Conservation (phyloP, 2,797 vertebrate species). For the Cryptoprocta ferox region DNA sequence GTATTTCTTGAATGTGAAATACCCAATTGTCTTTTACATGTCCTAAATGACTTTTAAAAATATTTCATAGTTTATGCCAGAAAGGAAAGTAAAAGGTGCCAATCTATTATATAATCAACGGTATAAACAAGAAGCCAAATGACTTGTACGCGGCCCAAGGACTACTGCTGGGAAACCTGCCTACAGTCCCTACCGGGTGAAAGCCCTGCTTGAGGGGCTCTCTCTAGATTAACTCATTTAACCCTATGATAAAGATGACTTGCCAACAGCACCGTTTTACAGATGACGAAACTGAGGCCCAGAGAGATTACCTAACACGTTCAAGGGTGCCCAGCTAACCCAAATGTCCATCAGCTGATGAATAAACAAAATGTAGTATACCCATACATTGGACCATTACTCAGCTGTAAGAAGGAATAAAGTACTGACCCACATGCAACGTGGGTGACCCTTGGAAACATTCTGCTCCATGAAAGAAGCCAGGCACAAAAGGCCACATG, state of each 20-base stretch:
- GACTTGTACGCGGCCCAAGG: background rate
- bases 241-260: background rate
- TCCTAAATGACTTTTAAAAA: background rate
- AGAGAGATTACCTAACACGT: background rate
- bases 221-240: background rate
- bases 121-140: background rate
- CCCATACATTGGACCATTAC: background rate
- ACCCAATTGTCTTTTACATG: background rate
- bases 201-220: background rate
- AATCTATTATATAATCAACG: background rate
- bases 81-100: conserved; percentile 51
- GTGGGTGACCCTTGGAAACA: background rate
- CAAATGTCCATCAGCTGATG: background rate
- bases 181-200: background rate
- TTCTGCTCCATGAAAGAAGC: conserved; percentile 2
- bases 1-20: conserved; percentile 38
- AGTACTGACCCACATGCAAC: background rate
- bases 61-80: conserved; percentile 22
- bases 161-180: background rate
- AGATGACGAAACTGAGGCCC: conserved; percentile 20
- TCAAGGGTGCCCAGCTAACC: background rate
- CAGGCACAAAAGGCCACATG: background rate
- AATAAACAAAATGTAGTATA: conserved; percentile 1
- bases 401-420: background rate
- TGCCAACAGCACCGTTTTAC: background rate